These are phyloP conservation scores for Antigone vipio DNA, from an alignment of 2,113 vertebrate species.

Conservation along the genomic window DNA sequence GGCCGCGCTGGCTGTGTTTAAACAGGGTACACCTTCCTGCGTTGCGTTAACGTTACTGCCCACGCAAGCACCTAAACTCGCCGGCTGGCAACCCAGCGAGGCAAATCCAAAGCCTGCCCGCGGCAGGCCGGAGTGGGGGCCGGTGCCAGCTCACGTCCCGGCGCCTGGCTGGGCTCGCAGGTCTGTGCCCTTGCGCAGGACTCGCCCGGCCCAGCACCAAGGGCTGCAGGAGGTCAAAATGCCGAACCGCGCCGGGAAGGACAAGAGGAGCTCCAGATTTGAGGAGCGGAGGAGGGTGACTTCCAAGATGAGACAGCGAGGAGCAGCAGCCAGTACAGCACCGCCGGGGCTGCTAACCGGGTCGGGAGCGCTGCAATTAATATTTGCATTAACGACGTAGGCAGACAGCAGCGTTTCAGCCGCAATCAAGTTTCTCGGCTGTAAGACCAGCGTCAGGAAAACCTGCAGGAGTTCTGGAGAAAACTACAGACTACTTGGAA, in stretches of 20 bases:
- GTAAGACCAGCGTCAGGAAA: neutral
- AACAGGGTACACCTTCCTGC: neutral
- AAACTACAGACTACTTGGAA: neutral
- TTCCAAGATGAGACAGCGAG: neutral
- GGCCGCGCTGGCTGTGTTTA: neutral
- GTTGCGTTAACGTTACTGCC: neutral
- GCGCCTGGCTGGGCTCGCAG: neutral
- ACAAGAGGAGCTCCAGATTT: neutral
- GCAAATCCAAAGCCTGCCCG: neutral
- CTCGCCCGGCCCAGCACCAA: neutral
- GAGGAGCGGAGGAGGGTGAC: neutral
- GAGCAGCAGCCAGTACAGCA: neutral
- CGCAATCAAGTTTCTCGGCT: neutral
- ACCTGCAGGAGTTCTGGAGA: neutral
- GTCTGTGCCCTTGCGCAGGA: neutral
- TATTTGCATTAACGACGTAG: neutral
- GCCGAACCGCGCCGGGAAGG: neutral
- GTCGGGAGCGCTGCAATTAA: fast-evolving
- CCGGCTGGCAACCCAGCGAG: neutral
- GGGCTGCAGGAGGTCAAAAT: neutral
- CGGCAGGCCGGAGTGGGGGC: neutral
- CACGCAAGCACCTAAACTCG: neutral
- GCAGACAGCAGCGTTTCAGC: neutral
- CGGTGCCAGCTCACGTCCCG: neutral
- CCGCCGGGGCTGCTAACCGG: neutral